Percentiles rank a stretch among this genome's conserved stretches.
Evolutionary conservation across 2,113 vertebrate genomes (phyloP).

Genomic region (Cyphomyrus discorhynchus): DNA sequence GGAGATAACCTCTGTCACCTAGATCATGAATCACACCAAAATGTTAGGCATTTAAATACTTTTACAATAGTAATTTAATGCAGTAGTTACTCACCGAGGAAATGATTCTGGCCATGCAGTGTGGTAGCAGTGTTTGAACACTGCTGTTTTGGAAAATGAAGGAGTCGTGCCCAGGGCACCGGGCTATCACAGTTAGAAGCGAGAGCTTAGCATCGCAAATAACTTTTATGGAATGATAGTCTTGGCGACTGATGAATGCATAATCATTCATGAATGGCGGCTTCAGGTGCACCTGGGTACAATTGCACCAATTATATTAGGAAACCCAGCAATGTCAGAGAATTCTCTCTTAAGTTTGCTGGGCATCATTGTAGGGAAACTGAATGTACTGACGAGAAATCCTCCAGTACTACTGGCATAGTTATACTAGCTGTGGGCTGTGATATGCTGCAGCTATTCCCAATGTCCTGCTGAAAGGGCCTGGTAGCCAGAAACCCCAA

Average conservation of each 20-base stretch:
- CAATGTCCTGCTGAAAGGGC: not conserved
- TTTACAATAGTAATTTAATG: not conserved
- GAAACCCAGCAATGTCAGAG: not conserved
- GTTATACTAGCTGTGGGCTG: not conserved
- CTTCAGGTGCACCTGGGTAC: not conserved
- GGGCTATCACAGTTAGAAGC: no score
- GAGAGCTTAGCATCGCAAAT: no score
- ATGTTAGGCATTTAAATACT: not conserved
- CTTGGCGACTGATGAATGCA: not conserved
- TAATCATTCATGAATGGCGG: not conserved
- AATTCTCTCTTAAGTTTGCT: not conserved
- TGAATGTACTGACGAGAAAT: not conserved
- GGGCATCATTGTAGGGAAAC: not conserved
- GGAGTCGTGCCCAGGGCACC: no score
- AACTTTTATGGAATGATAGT: not conserved
- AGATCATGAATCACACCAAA: not conserved
- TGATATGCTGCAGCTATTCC: not conserved
- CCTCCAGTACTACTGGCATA: not conserved
- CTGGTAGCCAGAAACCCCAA: not conserved
- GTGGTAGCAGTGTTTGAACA: no score
- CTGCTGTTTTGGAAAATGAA: not conserved
- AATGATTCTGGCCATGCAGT: not conserved
- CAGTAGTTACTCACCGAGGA: not conserved
- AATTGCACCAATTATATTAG: not conserved
- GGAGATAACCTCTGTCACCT: not conserved